Evolutionary conservation across 2,888 invertebrate species (phyloP).

Genomic region (Myathropa florea): DNA sequence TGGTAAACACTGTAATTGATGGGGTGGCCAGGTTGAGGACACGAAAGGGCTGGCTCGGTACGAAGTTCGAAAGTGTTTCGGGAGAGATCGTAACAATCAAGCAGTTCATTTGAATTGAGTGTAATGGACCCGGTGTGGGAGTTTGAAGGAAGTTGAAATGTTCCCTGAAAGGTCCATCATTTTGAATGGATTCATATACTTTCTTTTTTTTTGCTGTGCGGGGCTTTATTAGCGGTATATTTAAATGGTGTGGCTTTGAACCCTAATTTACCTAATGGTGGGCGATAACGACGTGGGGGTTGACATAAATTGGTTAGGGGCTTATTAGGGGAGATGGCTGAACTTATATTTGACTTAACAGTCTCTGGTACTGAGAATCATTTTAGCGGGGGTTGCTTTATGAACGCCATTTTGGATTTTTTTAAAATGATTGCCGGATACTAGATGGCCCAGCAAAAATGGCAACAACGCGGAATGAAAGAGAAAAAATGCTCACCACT

Average conservation of each 20-base stretch:
- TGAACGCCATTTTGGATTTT: background rate
- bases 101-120: constrained; percentile 48
- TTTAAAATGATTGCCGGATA: background rate
- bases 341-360: background rate
- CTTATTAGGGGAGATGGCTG: background rate
- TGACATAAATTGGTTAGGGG: background rate
- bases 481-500: too few species aligned
- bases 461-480: too few species aligned
- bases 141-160: constrained; percentile 2
- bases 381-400: background rate
- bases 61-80: background rate
- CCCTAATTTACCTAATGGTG: constrained; percentile 18
- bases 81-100: constrained; percentile 31
- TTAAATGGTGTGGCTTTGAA: constrained; percentile 5
- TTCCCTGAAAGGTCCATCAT: background rate
- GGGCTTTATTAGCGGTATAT: background rate
- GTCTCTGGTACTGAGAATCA: too few species aligned
- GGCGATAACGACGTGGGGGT: background rate
- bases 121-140: constrained; percentile 21
- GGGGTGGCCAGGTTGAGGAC: constrained; percentile 17
- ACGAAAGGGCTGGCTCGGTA: constrained; percentile 28
- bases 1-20: constrained; percentile 61
- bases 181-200: constrained; percentile 13
- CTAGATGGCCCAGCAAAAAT: too few species aligned
- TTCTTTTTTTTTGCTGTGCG: background rate